Evolutionary conservation across 2,113 vertebrate species (phyloP).

Genomic region (Rhinolophus sinicus): DNA sequence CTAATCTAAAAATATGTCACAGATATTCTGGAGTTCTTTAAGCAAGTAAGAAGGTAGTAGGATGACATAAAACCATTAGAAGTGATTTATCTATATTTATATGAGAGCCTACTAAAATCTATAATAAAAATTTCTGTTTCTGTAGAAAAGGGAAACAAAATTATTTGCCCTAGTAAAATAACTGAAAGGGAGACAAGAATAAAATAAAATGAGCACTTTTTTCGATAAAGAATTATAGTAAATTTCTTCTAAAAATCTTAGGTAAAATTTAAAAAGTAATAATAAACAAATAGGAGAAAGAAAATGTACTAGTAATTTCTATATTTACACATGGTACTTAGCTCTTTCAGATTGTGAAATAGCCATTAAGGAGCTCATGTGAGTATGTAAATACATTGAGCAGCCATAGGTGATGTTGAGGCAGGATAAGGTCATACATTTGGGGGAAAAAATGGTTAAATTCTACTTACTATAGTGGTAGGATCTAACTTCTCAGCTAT

Average conservation of each 20-base stretch:
- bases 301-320: neutral
- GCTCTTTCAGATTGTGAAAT: neutral
- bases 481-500: neutral
- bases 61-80: neutral
- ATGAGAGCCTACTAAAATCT: neutral
- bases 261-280: neutral
- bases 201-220: neutral
- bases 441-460: neutral
- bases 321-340: neutral
- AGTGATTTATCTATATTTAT: neutral
- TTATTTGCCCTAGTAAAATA: neutral
- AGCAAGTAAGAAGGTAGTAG: neutral
- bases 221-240: neutral
- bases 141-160: neutral
- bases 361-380: neutral
- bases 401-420: neutral
- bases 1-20: neutral
- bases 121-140: neutral
- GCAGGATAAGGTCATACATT: neutral
- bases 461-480: neutral
- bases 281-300: neutral
- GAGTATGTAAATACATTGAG: neutral
- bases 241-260: neutral
- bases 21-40: neutral
- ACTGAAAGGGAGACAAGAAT: neutral